Base-by-base conservation (phyloP, 35 echinoderm and acorn worm genomes). In the Ophiothrix spiculata region DNA sequence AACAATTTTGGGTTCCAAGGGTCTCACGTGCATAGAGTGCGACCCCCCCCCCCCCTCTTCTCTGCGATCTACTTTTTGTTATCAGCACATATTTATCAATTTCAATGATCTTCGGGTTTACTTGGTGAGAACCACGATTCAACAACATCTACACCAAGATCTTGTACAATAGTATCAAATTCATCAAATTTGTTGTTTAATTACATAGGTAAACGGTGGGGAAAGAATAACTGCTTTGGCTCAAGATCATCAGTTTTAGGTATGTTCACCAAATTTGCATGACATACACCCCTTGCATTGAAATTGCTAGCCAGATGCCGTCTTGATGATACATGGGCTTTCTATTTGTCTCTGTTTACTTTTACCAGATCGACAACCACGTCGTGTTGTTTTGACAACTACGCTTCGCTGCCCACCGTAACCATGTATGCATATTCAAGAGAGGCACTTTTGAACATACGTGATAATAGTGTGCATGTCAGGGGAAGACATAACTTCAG, bases 111-210 rank as follows among this genome's bases (percentile, higher is more conserved):
- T 21, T 54, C 21, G 21, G 45, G 45, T 54, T 8, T 54, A 21
- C 45, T 54, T 54, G 45, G 45, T 8, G 45, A 54, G 21, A 54
- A 54, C 8, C 45, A n/a, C n/a, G n/a, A n/a, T n/a, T n/a, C 41
- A 16, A 38, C 23, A 1, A 74, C 39, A 36, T 88, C 41, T 45
- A 82, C 33, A 39, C 63, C 12, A 37, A 39, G 13, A 17, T 37
- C 78, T 81, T 34, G 32, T n/a, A 88, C 46, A 13, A 69, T 29
- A 37, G 87, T 81, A 23, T 12, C 33, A 69, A 64, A 88, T 64
- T 88, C 86, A 80, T 88, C 86, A 73, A 88, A 75, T 73, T 88
- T 81, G 32, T 88, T 88, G 36, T 81, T 81, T 25, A 81, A 81
- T 88, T 80, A 74, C 33, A 64, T 37, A 88, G 35, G 42, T 56